A percentile compares a stretch with the other conserved stretches of the same genome.
Evolutionary conservation across 2,888 invertebrate genomes (phyloP).

Genomic region (Halictus ligatus): DNA sequence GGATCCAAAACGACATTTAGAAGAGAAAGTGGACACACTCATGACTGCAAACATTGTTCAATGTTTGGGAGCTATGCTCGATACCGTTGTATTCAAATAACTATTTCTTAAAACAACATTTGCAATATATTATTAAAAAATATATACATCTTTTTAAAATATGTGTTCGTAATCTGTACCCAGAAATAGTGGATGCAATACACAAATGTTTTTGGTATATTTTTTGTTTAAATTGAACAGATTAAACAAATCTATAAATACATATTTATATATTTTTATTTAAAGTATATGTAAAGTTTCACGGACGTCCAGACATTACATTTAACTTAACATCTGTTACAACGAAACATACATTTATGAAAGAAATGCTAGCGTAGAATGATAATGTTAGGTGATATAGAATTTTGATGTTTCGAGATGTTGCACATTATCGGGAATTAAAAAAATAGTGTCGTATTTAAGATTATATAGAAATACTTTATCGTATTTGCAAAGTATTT

Average conservation of each 20-base stretch:
- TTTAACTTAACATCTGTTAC: constrained; percentile 15
- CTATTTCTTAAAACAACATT: constrained; percentile 59
- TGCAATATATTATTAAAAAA: constrained; percentile 65
- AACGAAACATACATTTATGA: constrained; percentile 36
- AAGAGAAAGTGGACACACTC: constrained; percentile 98
- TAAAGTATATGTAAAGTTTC: constrained; percentile 46
- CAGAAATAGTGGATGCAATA: constrained; percentile 15
- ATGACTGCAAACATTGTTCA: constrained; percentile 99
- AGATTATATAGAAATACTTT: constrained; percentile 24
- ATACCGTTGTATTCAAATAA: constrained; percentile 96
- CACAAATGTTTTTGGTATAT: constrained; percentile 9
- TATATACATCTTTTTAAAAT: constrained; percentile 74
- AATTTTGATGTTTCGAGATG: constrained; percentile 28
- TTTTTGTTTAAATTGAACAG: constrained; percentile 12
- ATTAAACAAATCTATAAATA: constrained; percentile 6
- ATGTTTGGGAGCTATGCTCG: constrained; percentile 98
- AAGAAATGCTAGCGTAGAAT: constrained; percentile 6
- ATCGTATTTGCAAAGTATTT: constrained; percentile 27
- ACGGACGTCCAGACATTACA: constrained; percentile 34
- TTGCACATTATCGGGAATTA: constrained; percentile 20
- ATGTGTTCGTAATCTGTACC: constrained; percentile 30
- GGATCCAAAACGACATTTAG: constrained; percentile 99
- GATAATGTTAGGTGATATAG: constrained; percentile 19
- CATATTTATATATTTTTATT: constrained; percentile 47
- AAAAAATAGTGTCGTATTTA: constrained; percentile 8